Conservation (phyloP, 2,797 vertebrate species). For the Cossypha heuglini region DNA sequence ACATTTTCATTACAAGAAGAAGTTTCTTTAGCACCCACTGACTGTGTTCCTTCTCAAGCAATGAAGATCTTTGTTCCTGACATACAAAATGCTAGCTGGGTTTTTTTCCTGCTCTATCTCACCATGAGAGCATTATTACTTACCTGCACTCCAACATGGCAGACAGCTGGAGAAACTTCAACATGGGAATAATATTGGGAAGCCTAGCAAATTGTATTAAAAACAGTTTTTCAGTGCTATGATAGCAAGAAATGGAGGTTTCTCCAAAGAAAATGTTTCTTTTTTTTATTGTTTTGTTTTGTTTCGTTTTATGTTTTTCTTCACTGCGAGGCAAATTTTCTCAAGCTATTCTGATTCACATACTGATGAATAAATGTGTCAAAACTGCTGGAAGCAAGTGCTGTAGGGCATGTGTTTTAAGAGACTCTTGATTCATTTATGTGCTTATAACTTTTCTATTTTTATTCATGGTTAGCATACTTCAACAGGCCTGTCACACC, state of each 20-base stretch:
- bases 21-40: not conserved
- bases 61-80: constrained; percentile 29
- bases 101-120: not conserved
- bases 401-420: constrained; percentile 31
- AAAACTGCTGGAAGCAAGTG: constrained; percentile 1
- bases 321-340: constrained; percentile 12
- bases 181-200: not conserved
- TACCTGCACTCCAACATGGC: not conserved
- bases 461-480: not conserved
- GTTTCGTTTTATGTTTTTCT: not conserved
- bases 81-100: not conserved
- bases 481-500: not conserved
- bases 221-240: not conserved
- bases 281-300: not conserved
- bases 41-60: not conserved
- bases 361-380: constrained; percentile 22
- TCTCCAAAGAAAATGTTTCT: not conserved
- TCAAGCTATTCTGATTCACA: constrained; percentile 15
- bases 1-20: not conserved
- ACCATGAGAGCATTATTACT: not conserved
- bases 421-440: constrained; percentile 9
- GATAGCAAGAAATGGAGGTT: not conserved
- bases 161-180: constrained; percentile 26
- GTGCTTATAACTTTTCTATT: not conserved
- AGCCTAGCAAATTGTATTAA: not conserved